Conservation (phyloP, 2,797 vertebrate species). For the Darevskia nairensis region DNA sequence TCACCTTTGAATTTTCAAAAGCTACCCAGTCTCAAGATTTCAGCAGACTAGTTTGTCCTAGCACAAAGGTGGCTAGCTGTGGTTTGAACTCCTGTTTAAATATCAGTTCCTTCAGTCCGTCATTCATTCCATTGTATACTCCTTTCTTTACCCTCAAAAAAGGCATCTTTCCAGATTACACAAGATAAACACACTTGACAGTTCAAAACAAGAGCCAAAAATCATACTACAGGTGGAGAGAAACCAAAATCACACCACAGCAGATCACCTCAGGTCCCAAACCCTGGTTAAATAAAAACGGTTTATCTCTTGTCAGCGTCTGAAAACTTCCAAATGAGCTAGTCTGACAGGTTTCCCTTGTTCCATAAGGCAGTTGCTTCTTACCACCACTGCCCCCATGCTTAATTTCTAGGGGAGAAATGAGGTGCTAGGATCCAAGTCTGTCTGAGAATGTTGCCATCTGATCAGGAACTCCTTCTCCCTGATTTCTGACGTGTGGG, state of each 20-base stretch:
- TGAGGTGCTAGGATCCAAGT: neutral
- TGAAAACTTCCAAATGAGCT: neutral
- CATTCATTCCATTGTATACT: too few species aligned
- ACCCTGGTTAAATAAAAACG: neutral
- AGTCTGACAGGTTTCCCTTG: neutral
- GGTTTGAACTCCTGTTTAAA: too few species aligned
- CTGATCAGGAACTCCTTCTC: neutral
- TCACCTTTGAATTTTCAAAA: neutral
- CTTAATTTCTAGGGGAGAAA: neutral
- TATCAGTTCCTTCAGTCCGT: too few species aligned
- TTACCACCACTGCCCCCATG: neutral
- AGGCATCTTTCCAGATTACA: too few species aligned
- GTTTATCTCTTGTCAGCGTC: neutral
- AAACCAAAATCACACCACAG: neutral
- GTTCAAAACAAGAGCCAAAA: neutral
- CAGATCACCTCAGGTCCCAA: neutral
- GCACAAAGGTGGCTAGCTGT: too few species aligned
- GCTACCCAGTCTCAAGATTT: neutral
- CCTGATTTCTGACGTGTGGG: neutral
- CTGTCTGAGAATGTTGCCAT: neutral
- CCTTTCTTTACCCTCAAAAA: too few species aligned
- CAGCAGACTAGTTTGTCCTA: neutral
- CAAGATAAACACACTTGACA: too few species aligned
- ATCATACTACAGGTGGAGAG: neutral
- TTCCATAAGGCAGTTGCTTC: neutral